Base-by-base conservation (phyloP, 2,888 invertebrate genomes). In the Pteria penguin region DNA sequence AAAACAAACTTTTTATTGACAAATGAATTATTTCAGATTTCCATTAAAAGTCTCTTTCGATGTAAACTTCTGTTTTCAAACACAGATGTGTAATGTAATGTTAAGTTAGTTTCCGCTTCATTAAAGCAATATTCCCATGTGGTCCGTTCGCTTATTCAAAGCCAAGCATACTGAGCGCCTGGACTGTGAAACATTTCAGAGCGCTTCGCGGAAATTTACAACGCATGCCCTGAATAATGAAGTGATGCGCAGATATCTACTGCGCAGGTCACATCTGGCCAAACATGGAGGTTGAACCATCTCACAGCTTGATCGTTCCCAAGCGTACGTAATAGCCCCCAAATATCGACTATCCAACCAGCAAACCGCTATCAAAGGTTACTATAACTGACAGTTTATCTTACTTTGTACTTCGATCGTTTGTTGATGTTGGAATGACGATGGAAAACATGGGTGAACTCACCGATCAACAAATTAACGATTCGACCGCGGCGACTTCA, bases 391-490 rank as follows among this genome's bases (percentile, higher is more conserved):
- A 88, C 89, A 88, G 87, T 88, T 87, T 87, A 88, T 88, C 87
- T 88, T 88, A 88, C 86, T 88, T 87, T 86, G 86, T 86, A 86
- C 87, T 90, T 89, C 87, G 90, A 89, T 90, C 89, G 87, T 83
- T 87, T 87, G 84, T 88, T 88, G 86, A 87, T 89, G 84, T 83
- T 86, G 89, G 90, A 89, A 90, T 91, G 90, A 92, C 91, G 89
- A 92, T 92, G 92, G 92, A 92, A 89, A 91, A 91, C 89, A 91
- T 92, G 90, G 91, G 90, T 83, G 92, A 92, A 87, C 86, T 92
- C 85, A 86, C 86, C 84, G 91, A 92, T 85, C 91, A 91, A 88
- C 90, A 89, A 88, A 90, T 90, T 87, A 88, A 87, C 87, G 90
- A 90, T 86, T 88, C 90, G 83, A 80, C 84, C 79, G 79, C 84